Percentiles rank a stretch among this genome's conserved stretches.
These are phyloP conservation scores for Dunckerocampus dactyliophorus DNA, from an alignment of 2,113 vertebrate species.

Conservation along the genomic window DNA sequence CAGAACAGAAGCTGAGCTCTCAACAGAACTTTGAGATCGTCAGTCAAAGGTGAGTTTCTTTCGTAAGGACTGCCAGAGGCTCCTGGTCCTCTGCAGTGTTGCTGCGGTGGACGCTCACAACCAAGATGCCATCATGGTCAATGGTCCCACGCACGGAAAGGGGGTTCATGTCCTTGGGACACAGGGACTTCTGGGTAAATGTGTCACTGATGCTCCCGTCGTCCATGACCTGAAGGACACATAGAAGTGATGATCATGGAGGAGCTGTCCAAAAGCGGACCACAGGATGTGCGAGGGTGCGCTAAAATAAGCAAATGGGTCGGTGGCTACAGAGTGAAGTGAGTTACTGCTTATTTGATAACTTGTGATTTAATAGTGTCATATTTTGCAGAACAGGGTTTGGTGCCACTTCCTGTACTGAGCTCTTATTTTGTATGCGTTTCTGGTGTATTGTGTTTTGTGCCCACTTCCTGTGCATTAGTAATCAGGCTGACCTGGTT, in stretches of 20 bases:
- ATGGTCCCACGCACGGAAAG: slow-evolving; percentile 74
- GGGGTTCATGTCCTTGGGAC: slow-evolving; percentile 80
- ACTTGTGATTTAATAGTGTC: too few relatives aligned
- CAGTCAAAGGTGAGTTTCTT: slow-evolving; percentile 59
- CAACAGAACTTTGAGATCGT: background rate
- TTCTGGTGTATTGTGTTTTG: too few relatives aligned
- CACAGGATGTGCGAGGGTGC: too few relatives aligned
- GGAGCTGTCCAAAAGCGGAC: background rate
- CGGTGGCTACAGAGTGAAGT: too few relatives aligned
- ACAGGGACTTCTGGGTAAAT: slow-evolving; percentile 80
- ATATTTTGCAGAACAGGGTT: too few relatives aligned
- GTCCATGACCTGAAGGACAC: slow-evolving; percentile 69
- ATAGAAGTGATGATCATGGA: background rate
- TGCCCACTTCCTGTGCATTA: too few relatives aligned
- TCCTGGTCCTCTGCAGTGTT: fast-evolving
- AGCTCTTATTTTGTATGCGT: too few relatives aligned
- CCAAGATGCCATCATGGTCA: slow-evolving; percentile 55
- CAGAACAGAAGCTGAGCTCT: background rate
- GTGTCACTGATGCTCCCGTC: slow-evolving; percentile 75
- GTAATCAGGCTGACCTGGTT: too few relatives aligned
- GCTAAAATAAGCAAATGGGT: too few relatives aligned
- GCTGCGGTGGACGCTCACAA: slow-evolving; percentile 66
- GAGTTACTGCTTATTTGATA: too few relatives aligned
- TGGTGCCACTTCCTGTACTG: too few relatives aligned
- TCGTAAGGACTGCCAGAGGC: background rate